phyloP scores from a whole-genome alignment of 2,113 vertebrate genomes.

The Saguinus imperator region DNA sequence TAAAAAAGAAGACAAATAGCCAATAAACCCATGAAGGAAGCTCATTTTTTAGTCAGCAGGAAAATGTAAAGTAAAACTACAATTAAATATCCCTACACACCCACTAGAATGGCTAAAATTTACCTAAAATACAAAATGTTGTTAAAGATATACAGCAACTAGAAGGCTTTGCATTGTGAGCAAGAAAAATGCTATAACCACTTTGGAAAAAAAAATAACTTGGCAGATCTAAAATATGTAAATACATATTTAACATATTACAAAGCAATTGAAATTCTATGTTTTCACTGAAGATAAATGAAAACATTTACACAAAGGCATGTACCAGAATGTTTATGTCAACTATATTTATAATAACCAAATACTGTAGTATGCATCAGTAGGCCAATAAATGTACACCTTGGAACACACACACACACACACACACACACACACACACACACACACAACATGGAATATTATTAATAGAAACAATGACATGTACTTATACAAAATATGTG shows the following conservation, averaged over 20 bases:
- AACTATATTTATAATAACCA: neutral
- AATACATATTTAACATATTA: neutral
- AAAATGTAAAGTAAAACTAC: neutral
- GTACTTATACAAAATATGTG: neutral
- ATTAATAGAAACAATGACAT: neutral
- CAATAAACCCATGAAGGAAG: neutral
- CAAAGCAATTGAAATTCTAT: neutral
- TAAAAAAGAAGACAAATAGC: neutral
- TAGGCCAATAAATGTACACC: neutral
- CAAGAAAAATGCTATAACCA: too few relatives aligned
- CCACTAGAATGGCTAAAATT: neutral
- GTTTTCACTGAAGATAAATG: neutral
- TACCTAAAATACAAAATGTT: neutral
- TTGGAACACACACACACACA: too few relatives aligned
- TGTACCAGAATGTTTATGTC: neutral
- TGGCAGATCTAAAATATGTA: neutral
- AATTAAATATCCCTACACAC: neutral
- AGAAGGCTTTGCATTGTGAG: neutral
- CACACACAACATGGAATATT: neutral
- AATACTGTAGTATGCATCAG: neutral
- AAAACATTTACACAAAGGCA: neutral
- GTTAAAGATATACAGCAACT: neutral
- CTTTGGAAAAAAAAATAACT: neutral
- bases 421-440: too few relatives aligned
- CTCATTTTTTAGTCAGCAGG: neutral